Evolutionary conservation across 1,140 invertebrate genomes (phyloP).

Genomic region (Lordiphosa collinella): DNA sequence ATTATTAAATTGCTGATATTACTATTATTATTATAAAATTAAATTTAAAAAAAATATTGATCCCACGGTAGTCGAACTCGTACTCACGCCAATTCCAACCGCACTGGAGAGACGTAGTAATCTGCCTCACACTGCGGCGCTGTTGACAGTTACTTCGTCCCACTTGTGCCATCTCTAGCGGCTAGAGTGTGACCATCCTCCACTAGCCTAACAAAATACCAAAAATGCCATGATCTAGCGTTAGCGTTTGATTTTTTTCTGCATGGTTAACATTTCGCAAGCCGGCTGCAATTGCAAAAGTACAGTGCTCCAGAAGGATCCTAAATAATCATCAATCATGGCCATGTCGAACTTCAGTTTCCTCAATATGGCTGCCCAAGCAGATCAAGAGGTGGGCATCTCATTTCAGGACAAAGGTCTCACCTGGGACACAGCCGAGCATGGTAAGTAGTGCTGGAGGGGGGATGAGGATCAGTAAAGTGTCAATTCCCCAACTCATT

Average conservation of each 20-base stretch:
- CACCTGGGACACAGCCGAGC: slow-evolving; percentile 58
- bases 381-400: slow-evolving; percentile 50
- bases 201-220: neutral
- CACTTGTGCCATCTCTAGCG: neutral
- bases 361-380: slow-evolving; percentile 43
- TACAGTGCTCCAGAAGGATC: slow-evolving; percentile 31
- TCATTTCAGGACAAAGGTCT: slow-evolving; percentile 57
- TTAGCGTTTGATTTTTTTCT: slow-evolving; percentile 55
- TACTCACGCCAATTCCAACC: too few relatives aligned
- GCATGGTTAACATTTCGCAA: slow-evolving; percentile 42
- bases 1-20: too few relatives aligned
- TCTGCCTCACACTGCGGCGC: too few relatives aligned
- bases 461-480: neutral
- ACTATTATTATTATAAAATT: too few relatives aligned
- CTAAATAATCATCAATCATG: slow-evolving; percentile 2
- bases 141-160: neutral
- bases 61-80: too few relatives aligned
- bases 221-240: slow-evolving; percentile 36
- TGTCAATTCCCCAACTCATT: neutral
- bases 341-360: slow-evolving; percentile 54
- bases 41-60: too few relatives aligned
- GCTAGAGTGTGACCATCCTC: slow-evolving; percentile 1
- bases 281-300: slow-evolving; percentile 28
- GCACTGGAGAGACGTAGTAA: too few relatives aligned
- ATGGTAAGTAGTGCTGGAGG: slow-evolving; percentile 48